Evolutionary conservation across 2,888 invertebrate genomes (phyloP), one percentile per base, ranked within the genome.

Genomic region (Eumacrocentrus americanus): DNA sequence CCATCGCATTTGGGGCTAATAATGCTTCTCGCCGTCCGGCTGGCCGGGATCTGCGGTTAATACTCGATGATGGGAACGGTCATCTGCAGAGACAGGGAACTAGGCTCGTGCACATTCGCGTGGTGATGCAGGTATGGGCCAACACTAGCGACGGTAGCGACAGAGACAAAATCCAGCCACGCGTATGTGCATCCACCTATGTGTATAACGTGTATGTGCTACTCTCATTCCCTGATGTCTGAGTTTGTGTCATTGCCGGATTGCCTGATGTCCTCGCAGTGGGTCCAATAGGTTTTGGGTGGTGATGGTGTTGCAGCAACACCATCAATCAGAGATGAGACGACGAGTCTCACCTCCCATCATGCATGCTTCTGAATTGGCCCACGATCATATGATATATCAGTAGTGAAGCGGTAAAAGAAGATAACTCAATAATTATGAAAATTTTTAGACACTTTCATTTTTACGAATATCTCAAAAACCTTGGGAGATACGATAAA

Each of bases 61-160:
- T 80, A 79, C 79, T 80, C 80, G 79, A 80, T 80, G 80, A 79
- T 80, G 80, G 79, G 80, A 80, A 79, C 80, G 78, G 80, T 80
- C 80, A 80, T 80, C 79, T 80, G 80, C 80, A 80, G 80, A 79
- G 79, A 79, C 78, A 79, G 77, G 71, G 70, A 66, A 65, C 67
- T 63, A 50, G 55, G 62, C 61, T 63, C 66, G 61, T 60, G 62
- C 64, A 60, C 63, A 63, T 62, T 58, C 54, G 58, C 60, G 62
- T 48, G 55, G 44, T 59, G 60, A 55, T 60, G 55, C 55, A 56
- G 55, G 55, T 60, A 59, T 25, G 40, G 60, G 60, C 62, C 63
- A 58, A 51, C 52, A n/a, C n/a, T n/a, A n/a, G n/a, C 58, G 62
- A 61, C 65, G 65, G 60, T 67, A 68, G 69, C 66, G 70, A 64